phyloP scores from a whole-genome alignment of 2,113 vertebrate genomes.

The Zootoca vivipara region DNA sequence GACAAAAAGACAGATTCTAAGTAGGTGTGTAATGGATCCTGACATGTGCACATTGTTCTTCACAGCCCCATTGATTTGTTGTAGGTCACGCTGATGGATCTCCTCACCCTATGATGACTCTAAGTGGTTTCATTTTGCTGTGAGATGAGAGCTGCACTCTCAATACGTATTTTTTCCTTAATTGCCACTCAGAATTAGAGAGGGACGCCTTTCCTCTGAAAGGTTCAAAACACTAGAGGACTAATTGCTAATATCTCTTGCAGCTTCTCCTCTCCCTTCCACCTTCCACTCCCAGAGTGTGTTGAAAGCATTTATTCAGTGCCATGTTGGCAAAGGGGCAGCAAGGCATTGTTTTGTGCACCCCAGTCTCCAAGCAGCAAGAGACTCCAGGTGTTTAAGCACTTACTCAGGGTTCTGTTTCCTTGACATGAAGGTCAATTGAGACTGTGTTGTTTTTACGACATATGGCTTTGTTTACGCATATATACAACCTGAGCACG shows the following conservation, averaged over 20 bases:
- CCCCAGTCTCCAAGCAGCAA: neutral
- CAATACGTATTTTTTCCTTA: neutral
- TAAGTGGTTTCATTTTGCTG: neutral
- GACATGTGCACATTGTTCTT: neutral
- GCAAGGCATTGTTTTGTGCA: neutral
- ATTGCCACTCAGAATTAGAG: neutral
- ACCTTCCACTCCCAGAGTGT: neutral
- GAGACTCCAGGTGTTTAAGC: neutral
- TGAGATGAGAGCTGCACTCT: neutral
- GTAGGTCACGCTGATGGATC: neutral
- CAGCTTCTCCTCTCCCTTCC: neutral
- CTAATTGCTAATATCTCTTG: conserved; percentile 1
- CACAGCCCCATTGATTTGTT: neutral
- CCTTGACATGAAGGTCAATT: too few species aligned
- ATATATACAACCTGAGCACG: too few species aligned
- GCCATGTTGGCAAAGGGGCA: neutral
- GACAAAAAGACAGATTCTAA: neutral
- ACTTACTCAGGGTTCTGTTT: too few species aligned
- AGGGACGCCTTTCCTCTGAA: neutral
- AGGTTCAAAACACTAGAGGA: neutral
- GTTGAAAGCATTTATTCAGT: neutral
- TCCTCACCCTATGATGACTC: neutral
- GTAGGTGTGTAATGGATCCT: neutral
- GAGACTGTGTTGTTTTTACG: too few species aligned
- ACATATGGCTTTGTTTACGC: too few species aligned